Conservation (phyloP, 1,140 invertebrate species). For the Drosophila funebris region DNA sequence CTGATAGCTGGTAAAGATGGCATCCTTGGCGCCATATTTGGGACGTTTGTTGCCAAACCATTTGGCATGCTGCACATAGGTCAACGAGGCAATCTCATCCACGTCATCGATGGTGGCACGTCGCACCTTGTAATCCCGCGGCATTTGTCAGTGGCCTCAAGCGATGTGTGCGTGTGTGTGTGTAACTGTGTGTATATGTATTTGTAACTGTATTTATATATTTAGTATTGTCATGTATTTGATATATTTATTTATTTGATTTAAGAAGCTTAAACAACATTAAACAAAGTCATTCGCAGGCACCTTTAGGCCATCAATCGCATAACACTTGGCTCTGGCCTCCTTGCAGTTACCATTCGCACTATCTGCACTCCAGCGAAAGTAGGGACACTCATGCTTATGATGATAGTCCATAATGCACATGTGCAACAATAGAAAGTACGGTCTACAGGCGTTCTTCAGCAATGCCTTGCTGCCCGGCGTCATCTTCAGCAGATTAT, state of each 20-base stretch:
- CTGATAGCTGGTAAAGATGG: constrained; percentile 46
- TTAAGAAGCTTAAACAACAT: too few species aligned
- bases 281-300: background rate
- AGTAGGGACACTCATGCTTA: constrained; percentile 69
- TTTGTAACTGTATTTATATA: constrained; percentile 13
- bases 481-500: constrained; percentile 40
- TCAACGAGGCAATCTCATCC: constrained; percentile 2
- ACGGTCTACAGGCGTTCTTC: constrained; percentile 56
- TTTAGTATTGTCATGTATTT: constrained; percentile 14
- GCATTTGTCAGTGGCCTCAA: constrained; percentile 16
- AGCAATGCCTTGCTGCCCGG: constrained; percentile 44
- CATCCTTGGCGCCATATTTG: constrained; percentile 21
- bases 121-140: constrained; percentile 32
- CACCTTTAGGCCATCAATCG: constrained; percentile 44
- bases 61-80: constrained; percentile 14
- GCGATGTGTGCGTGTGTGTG: background rate
- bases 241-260: background rate
- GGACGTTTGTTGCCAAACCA: constrained; percentile 61
- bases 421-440: constrained; percentile 52
- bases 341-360: constrained; percentile 18
- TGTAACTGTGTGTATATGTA: constrained; percentile 3
- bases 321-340: constrained; percentile 53
- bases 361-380: constrained; percentile 46
- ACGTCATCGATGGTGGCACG: constrained; percentile 30
- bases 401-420: constrained; percentile 61